phyloP scores from a whole-genome alignment of 2,113 vertebrate genomes.

The Psettodes erumei region DNA sequence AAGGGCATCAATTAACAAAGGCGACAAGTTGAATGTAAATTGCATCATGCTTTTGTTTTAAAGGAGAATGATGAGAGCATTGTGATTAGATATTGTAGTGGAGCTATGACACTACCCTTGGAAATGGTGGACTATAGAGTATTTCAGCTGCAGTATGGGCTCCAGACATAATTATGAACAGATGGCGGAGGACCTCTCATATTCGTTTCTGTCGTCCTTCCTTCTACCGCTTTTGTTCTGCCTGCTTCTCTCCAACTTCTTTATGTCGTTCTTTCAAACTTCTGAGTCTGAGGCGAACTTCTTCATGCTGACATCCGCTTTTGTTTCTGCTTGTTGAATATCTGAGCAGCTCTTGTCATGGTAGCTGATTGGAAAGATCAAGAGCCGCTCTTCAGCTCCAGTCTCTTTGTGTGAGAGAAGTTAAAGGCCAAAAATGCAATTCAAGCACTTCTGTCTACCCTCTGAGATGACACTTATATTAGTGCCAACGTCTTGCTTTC shows the following conservation, averaged over 20 bases:
- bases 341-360: slow-evolving; percentile 70
- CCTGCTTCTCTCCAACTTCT: slow-evolving; percentile 50
- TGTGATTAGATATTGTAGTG: slow-evolving; percentile 12
- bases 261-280: slow-evolving; percentile 50
- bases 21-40: slow-evolving; percentile 8
- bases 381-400: slow-evolving; percentile 60
- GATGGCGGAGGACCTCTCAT: slow-evolving; percentile 57
- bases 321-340: slow-evolving; percentile 75
- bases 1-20: slow-evolving; percentile 9
- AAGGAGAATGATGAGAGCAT: slow-evolving; percentile 10
- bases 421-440: slow-evolving; percentile 74
- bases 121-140: slow-evolving; percentile 39
- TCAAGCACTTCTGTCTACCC: slow-evolving; percentile 72
- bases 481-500: slow-evolving; percentile 59
- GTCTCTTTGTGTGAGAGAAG: slow-evolving; percentile 61
- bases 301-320: slow-evolving; percentile 62
- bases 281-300: slow-evolving; percentile 55
- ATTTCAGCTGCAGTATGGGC: slow-evolving; percentile 53
- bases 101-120: slow-evolving; percentile 14
- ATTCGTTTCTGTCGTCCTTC: slow-evolving; percentile 34
- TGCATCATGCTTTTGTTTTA: slow-evolving; percentile 22
- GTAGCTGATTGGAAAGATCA: slow-evolving; percentile 77
- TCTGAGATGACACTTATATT: slow-evolving; percentile 69
- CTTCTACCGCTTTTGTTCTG: slow-evolving; percentile 52
- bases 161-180: slow-evolving; percentile 66